These are phyloP conservation scores for Helicoverpa zea DNA, from an alignment of 1,140 invertebrate genomes.

Conservation along the genomic window DNA sequence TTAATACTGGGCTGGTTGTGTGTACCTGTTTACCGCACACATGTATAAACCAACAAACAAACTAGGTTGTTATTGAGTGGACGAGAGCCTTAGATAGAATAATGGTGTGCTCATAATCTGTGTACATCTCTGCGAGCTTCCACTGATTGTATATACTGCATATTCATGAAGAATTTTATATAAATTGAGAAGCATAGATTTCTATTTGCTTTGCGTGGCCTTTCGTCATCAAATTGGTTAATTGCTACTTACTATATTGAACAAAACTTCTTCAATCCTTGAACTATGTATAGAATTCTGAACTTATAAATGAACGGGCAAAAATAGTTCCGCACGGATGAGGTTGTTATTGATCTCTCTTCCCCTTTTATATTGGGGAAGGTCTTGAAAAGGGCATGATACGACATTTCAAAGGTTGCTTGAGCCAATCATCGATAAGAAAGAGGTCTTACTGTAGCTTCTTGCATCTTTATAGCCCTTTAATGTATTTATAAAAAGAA, in stretches of 20 bases:
- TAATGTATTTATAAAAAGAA: background rate
- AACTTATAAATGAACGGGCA: background rate
- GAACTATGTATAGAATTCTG: background rate
- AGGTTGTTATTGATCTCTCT: too few species aligned
- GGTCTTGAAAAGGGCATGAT: background rate
- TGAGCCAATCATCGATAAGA: background rate
- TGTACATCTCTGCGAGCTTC: slow-evolving; percentile 53
- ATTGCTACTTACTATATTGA: background rate
- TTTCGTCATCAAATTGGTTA: background rate
- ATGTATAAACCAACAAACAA: slow-evolving; percentile 19
- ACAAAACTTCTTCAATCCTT: background rate
- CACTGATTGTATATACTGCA: slow-evolving; percentile 57
- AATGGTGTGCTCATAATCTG: slow-evolving; percentile 33
- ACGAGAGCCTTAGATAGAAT: slow-evolving; percentile 36
- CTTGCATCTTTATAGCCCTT: background rate
- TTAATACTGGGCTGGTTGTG: slow-evolving; percentile 51
- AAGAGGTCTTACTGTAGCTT: background rate
- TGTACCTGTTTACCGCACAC: slow-evolving; percentile 44
- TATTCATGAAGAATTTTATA: slow-evolving; percentile 51
- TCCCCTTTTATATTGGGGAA: background rate
- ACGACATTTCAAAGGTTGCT: background rate
- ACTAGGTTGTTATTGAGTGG: slow-evolving; percentile 33
- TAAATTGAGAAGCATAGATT: slow-evolving; percentile 9
- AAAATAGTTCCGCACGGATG: too few species aligned
- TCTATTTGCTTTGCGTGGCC: slow-evolving; percentile 3